phyloP scores from a whole-genome alignment of 2,113 vertebrate species.

The Lota lota region DNA sequence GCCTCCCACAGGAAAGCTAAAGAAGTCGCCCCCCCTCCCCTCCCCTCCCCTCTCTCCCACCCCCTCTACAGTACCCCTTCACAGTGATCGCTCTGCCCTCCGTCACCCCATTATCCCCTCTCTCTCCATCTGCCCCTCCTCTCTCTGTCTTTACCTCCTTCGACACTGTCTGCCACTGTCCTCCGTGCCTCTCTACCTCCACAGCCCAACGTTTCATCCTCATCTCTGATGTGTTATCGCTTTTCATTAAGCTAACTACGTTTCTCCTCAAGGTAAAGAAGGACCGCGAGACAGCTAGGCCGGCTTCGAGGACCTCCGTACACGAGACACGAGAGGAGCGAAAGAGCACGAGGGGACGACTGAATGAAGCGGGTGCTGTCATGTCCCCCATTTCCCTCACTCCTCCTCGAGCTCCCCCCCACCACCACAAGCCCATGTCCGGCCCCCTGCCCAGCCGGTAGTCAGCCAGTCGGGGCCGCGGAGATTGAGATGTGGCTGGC shows the following conservation, averaged over 20 bases:
- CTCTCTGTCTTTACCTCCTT: not conserved
- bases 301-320: too few species aligned
- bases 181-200: not conserved
- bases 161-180: not conserved
- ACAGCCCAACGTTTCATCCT: not conserved
- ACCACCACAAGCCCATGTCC: slow-evolving; percentile 6
- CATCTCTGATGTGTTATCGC: slow-evolving; percentile 5
- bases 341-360: not conserved
- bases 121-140: slow-evolving; percentile 14
- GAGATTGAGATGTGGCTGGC: slow-evolving; percentile 62
- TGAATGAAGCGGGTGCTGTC: not conserved
- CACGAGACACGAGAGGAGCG: too few species aligned
- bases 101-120: slow-evolving; percentile 18
- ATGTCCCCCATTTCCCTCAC: not conserved
- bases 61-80: slow-evolving; percentile 11
- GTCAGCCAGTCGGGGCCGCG: slow-evolving; percentile 45
- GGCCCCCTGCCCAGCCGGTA: slow-evolving; percentile 26
- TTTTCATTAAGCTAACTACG: not conserved
- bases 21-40: slow-evolving; percentile 18
- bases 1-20: slow-evolving; percentile 47
- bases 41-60: not conserved
- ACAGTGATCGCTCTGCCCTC: slow-evolving; percentile 34
- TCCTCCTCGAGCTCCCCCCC: not conserved
- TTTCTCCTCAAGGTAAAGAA: slow-evolving; percentile 14
- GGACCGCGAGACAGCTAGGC: too few species aligned